Percentiles rank a stretch among this genome's conserved stretches.
phyloP scores from a whole-genome alignment of 2,888 invertebrate genomes.

The Netelia fuscicornis region DNA sequence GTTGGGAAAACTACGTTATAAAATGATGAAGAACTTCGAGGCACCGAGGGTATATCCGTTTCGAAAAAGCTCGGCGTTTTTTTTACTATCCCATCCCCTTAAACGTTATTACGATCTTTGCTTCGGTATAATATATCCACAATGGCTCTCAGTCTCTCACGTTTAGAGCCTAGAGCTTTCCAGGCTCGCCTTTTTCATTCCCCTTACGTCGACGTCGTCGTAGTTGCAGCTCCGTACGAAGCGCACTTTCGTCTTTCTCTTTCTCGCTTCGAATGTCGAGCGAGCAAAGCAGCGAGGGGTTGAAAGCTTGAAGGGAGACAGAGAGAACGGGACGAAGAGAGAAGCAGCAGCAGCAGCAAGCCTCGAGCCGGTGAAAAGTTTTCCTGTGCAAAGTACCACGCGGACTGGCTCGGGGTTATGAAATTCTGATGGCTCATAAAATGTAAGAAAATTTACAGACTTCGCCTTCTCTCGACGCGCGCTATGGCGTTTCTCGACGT shows the following conservation, averaged over 20 bases:
- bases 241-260: constrained; percentile 60
- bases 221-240: constrained; percentile 23
- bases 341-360: constrained; percentile 55
- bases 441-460: constrained; percentile 85
- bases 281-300: constrained; percentile 57
- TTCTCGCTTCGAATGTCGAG: constrained; percentile 56
- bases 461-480: constrained; percentile 75
- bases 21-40: constrained; percentile 60
- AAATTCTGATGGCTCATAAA: constrained; percentile 85
- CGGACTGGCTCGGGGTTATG: constrained; percentile 85
- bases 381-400: constrained; percentile 85
- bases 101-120: constrained; percentile 73
- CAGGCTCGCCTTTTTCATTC: constrained; percentile 49
- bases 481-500: constrained; percentile 69
- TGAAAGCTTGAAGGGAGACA: constrained; percentile 61
- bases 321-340: constrained; percentile 71
- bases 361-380: constrained; percentile 81
- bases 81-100: constrained; percentile 69
- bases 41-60: constrained; percentile 51
- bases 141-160: constrained; percentile 68
- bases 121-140: constrained; percentile 71
- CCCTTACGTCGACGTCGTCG: constrained; percentile 23
- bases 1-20: constrained; percentile 30
- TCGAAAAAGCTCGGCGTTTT: constrained; percentile 61
- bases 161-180: constrained; percentile 54